Base-by-base conservation (phyloP, 2,797 vertebrate genomes). In the Crax fasciolata region DNA sequence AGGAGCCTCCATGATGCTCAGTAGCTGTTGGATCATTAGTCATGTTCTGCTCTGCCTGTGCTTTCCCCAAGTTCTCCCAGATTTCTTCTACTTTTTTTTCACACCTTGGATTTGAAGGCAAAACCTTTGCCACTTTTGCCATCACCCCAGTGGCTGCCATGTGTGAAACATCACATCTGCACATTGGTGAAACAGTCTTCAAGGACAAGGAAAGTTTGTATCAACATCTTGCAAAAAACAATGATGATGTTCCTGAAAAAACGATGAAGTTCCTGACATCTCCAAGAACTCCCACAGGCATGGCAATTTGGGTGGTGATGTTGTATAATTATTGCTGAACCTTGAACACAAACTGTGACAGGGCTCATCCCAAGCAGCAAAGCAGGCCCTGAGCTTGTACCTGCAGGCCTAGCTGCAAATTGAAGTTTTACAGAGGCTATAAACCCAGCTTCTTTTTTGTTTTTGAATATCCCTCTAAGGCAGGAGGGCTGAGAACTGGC, bases 101-200 rank as follows among this genome's bases (percentile, higher is more conserved):
- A 76, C 27, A 71, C 11, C 21, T 62, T 43, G 30, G 35, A 8
- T 63, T 75, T 46, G 57, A 57, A 91, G 25, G 20, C 7, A 43
- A 38, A 28, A 81, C 70, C 17, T 7, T 92, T 65, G 43, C 61
- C 23, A 3, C 32, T 81, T 62, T 39, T 73, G 25, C 55, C 21
- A 14, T 51, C 23, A 10, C 8, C 9, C 16, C 43, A 8, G 23
- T 18, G 17, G 14, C 16, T 87, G 57, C 20, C 1, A 0, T 18
- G n/a, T 75, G 9, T 44, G 25, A 68, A 86, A 7, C 12, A 6
- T 16, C 20, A 21, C 18, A 13, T 87, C 74, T 70, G 5, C 35
- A 59, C 13, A 1, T 41, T 68, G 11, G 3, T 32, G 57, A 39
- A 88, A 32, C 11, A n/a, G 2, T 49, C 32, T 73, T 68, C 52